These are phyloP conservation scores for Bombus fervidus DNA, from an alignment of 1,140 invertebrate species.

Conservation along the genomic window DNA sequence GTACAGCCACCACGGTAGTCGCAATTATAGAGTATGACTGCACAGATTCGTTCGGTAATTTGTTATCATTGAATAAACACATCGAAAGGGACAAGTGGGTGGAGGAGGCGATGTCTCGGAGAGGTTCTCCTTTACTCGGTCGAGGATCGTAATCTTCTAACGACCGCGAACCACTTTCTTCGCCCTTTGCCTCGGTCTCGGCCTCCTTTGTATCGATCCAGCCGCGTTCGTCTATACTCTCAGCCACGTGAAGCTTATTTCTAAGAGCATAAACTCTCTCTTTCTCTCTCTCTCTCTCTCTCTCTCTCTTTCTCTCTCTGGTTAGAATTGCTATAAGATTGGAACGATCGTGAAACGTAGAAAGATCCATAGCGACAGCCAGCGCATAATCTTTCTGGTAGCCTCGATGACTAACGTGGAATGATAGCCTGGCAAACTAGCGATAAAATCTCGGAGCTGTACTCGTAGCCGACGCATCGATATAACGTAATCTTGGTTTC, in stretches of 20 bases:
- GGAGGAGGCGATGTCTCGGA: conserved; percentile 6
- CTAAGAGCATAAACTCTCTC: too few species aligned
- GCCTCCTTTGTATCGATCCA: conserved; percentile 17
- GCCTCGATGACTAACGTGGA: conserved; percentile 12
- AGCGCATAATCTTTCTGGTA: conserved; percentile 15
- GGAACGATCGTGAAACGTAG: background rate
- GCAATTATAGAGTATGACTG: conserved; percentile 81
- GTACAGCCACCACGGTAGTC: conserved; percentile 69
- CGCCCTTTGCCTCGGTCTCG: conserved; percentile 12
- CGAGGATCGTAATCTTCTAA: conserved; percentile 53
- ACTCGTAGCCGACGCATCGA: background rate
- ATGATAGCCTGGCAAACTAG: background rate
- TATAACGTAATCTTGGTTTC: conserved; percentile 12
- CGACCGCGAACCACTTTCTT: conserved; percentile 47
- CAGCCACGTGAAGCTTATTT: background rate
- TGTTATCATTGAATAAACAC: conserved; percentile 79
- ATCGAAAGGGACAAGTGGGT: conserved; percentile 63
- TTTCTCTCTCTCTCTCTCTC: too few species aligned
- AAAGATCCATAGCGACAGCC: background rate
- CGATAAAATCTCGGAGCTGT: background rate
- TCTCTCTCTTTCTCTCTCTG: too few species aligned
- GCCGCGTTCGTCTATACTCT: background rate
- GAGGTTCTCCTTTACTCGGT: background rate
- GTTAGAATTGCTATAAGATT: background rate
- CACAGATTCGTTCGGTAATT: conserved; percentile 79